Conservation (phyloP, 2,888 invertebrate species). For the Aelia acuminata region DNA sequence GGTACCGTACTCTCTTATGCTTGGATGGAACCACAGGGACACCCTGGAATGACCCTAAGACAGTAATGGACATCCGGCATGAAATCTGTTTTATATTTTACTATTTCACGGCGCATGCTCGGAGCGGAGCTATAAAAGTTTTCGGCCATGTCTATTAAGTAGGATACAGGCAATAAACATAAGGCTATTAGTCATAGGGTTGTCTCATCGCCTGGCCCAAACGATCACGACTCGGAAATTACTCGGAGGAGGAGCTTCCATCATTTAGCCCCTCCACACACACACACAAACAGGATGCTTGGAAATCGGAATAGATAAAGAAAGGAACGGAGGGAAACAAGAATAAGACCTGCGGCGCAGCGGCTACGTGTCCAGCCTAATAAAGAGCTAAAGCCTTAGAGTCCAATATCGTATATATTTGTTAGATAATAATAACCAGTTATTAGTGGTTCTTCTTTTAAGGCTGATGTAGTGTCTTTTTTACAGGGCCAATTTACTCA, state of each 20-base stretch:
- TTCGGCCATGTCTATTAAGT: background rate
- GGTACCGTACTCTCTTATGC: background rate
- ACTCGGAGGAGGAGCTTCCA: background rate
- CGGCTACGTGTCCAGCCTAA: conserved; percentile 5
- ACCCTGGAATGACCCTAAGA: background rate
- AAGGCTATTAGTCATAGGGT: conserved; percentile 3
- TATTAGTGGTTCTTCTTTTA: conserved; percentile 22
- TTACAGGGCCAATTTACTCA: background rate
- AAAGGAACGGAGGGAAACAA: background rate
- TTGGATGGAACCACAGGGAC: background rate
- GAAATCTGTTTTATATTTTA: conserved; percentile 9
- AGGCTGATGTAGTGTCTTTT: conserved; percentile 26
- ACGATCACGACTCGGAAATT: conserved; percentile 16
- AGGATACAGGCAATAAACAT: conserved; percentile 9
- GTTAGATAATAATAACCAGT: conserved; percentile 26
- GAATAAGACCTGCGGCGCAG: background rate
- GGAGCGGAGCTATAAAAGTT: background rate
- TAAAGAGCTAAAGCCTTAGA: conserved; percentile 9
- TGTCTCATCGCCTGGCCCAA: background rate
- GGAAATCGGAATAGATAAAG: conserved; percentile 18
- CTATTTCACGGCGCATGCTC: background rate
- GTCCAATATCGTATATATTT: conserved; percentile 16
- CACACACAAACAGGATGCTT: conserved; percentile 5
- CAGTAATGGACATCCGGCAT: background rate
- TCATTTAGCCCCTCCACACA: conserved; percentile 5